These are phyloP conservation scores for Chroicocephalus ridibundus DNA, from an alignment of 2,113 vertebrate genomes.

Conservation along the genomic window DNA sequence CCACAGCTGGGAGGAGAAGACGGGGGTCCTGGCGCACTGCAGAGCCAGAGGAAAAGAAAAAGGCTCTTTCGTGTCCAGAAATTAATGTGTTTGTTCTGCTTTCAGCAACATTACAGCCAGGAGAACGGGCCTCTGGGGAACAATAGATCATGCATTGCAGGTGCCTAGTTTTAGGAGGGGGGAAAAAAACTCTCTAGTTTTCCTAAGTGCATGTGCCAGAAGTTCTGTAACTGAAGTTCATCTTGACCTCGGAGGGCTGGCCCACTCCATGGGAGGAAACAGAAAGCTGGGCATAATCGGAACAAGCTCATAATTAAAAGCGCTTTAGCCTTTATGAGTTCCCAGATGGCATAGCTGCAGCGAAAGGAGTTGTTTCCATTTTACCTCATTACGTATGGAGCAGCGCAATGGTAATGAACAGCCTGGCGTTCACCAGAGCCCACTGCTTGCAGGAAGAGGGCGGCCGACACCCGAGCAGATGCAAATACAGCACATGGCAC, in stretches of 20 bases:
- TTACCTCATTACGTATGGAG: not conserved
- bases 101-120: constrained; percentile 24
- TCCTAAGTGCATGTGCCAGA: constrained; percentile 3
- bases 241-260: constrained; percentile 33
- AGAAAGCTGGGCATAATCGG: not conserved
- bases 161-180: constrained; percentile 61
- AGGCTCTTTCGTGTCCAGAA: constrained; percentile 17
- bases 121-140: constrained; percentile 46
- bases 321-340: not conserved
- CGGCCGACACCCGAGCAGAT: not conserved
- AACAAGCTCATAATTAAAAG: constrained; percentile 2
- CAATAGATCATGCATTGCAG: constrained; percentile 51
- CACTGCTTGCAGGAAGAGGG: not conserved
- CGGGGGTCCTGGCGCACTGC: not conserved
- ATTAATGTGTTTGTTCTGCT: constrained; percentile 65
- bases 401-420: not conserved
- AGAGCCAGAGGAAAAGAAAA: not conserved
- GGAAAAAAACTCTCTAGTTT: constrained; percentile 45
- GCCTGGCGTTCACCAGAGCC: not conserved
- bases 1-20: not conserved
- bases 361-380: not conserved
- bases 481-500: not conserved
- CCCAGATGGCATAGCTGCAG: not conserved
- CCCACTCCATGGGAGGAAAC: not conserved
- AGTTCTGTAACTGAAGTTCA: constrained; percentile 58